These are phyloP conservation scores for Elysia crispata DNA, from an alignment of 2,888 invertebrate species.

Conservation along the genomic window DNA sequence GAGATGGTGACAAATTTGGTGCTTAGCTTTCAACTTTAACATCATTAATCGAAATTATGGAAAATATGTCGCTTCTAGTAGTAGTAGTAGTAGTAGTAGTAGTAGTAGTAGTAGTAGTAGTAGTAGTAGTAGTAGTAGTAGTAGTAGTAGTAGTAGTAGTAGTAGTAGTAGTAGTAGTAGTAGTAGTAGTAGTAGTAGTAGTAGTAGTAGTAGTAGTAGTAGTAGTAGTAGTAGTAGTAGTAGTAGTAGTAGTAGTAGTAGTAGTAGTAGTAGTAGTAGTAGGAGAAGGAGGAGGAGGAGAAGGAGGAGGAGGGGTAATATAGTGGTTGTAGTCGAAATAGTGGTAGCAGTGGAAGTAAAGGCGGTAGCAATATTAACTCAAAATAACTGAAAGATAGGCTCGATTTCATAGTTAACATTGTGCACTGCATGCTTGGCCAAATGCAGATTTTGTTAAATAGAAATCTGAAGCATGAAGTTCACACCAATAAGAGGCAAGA, in stretches of 20 bases:
- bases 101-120: neutral
- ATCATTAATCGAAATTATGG: conserved; percentile 1
- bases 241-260: conserved; percentile 6
- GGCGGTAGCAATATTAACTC: no score
- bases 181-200: conserved; percentile 22
- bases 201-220: conserved; percentile 21
- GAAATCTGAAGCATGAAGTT: no score
- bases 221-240: conserved; percentile 20
- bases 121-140: conserved; percentile 1
- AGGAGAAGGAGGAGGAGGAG: no score
- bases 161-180: conserved; percentile 3
- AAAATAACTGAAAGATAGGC: no score
- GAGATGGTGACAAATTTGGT: neutral
- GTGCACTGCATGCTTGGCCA: no score
- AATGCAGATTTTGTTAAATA: no score
- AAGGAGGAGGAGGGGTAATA: no score
- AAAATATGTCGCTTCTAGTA: neutral
- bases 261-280: conserved; percentile 6
- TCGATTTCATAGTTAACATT: no score
- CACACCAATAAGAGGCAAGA: no score
- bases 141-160: neutral
- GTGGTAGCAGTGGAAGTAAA: no score
- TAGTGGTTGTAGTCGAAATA: no score
- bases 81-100: conserved; percentile 5
- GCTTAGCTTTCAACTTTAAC: neutral